Evolutionary conservation across 2,888 invertebrate genomes (phyloP), one percentile per base, ranked within the genome.

Genomic region (Panopea generosa): DNA sequence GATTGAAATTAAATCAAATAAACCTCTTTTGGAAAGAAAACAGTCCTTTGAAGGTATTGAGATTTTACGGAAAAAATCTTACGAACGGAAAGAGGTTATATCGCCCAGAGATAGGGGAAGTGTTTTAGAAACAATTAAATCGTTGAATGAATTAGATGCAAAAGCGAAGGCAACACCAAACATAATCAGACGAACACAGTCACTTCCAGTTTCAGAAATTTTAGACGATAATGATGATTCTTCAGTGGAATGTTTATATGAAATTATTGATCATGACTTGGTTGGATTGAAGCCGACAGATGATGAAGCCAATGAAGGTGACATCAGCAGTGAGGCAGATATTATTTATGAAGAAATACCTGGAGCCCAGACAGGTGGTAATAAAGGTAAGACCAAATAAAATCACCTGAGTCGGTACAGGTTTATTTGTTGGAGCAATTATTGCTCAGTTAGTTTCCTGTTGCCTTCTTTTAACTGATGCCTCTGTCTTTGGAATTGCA

Each of bases 261-360:
- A 80, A 18, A 77, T 75, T 56, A 63, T 77, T 6, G 70, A 53
- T 2, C 67, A 67, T 20, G 67, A 76, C 43, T 49, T 76, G 11
- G 57, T 38, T 4, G 56, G 70, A 27, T n/a, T 61, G 20, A 62
- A 53, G 47, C 24, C 55, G 24, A 43, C 33, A 7, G 77, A 75
- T 52, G 81, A 77, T 62, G 55, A 52, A 14, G 77, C 81, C 2
- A 81, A 81, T 69, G 81, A 81, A 63, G 81, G 81, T 0, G 81
- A 81, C 40, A 72, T 81, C 20, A 81, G 81, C 59, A 81, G 81
- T 55, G 81, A 81, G 33, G 74, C 81, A 16, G 81, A 80, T 29
- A 67, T 69, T 26, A 43, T 75, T 0, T 80, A 80, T 65, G 80
- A 80, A 40, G 80, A 77, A 24, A 80, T 80, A 59, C 70, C 76